Base-by-base conservation (phyloP, 2,888 invertebrate genomes). In the Sthenelais limicola region DNA sequence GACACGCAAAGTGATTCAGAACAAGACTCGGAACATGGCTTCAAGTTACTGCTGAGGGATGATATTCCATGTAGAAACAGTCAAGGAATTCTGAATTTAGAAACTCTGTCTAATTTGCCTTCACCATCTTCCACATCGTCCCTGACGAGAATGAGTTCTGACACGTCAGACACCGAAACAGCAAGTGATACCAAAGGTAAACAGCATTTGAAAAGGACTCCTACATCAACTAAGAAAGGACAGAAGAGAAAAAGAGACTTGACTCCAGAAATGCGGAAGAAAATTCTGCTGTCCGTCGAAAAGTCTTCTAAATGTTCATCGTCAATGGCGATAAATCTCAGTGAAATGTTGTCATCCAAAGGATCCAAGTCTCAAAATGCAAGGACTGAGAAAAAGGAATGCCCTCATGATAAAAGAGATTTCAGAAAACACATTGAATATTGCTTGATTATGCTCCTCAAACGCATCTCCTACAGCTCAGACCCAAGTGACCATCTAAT, bases 241-340 rank as follows among this genome's bases (percentile, higher is more conserved):
- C 35, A 35, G 26, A 62, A 62, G 18, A 21, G 62, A 24, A 62
- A 62, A 38, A 35, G 62, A 38, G 62, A 62, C 38, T 21, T 62
- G 24, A 62, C 62, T 38, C 62, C 62, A 38, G 62, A 62, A 24
- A 62, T 62, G 62, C 35, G 62, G 24, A 62, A 62, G 43, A 35
- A 43, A n/a, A 62, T 62, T 5, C n/a, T 62, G n/a, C 24, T 62
- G 21, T n/a, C 9, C 15, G 62, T 62, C 15, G 62, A 62, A 38
- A 35, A 62, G 18, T 62, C n/a, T n/a, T n/a, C 62, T n/a, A 12
- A 54, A 54, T 12, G 12, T 15, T 1, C 43, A 26, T 3, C 62
- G 7, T 62, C 62, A 26, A 1, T 43, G 9, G n/a, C 62, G 12
- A 35, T 62, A 9, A 24, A 62, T 26, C 26, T 62, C 7, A 18